These are phyloP conservation scores for Theodoxus fluviatilis DNA, from an alignment of 2,888 invertebrate genomes.

Conservation along the genomic window DNA sequence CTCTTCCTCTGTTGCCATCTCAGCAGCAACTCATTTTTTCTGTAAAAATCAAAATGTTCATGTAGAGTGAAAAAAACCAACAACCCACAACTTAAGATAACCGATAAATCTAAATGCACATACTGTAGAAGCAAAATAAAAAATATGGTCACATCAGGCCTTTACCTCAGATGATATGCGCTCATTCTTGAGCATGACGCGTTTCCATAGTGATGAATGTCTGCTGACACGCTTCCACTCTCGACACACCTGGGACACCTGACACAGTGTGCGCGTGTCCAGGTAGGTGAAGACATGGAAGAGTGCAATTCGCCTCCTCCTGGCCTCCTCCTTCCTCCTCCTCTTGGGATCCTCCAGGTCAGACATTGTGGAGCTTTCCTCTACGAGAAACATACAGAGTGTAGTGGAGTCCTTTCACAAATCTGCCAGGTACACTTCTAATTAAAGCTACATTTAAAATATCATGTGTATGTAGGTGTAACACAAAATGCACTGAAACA, in stretches of 20 bases:
- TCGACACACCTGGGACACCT: slow-evolving; percentile 51
- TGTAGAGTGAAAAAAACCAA: too few species aligned
- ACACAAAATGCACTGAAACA: background rate
- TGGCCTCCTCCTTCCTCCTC: slow-evolving; percentile 36
- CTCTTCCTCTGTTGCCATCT: too few species aligned
- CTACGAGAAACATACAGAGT: background rate
- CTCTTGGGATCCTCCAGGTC: slow-evolving; percentile 24
- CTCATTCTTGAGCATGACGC: slow-evolving; percentile 44
- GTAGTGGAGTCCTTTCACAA: background rate
- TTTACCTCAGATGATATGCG: slow-evolving; percentile 49
- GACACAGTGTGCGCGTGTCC: slow-evolving; percentile 47
- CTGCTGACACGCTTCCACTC: slow-evolving; percentile 58
- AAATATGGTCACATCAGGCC: background rate
- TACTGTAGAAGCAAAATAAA: background rate
- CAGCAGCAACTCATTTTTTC: too few species aligned
- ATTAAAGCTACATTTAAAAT: background rate
- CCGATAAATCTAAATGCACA: background rate
- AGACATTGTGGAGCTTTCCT: slow-evolving; percentile 25
- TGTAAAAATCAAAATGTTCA: too few species aligned
- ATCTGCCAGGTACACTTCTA: background rate
- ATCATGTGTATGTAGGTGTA: background rate
- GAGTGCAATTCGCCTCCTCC: slow-evolving; percentile 44
- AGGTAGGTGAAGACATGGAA: slow-evolving; percentile 52
- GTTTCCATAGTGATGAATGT: slow-evolving; percentile 57
- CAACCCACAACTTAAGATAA: background rate